phyloP scores from a whole-genome alignment of 2,113 vertebrate species.

The Malurus cyaneus region DNA sequence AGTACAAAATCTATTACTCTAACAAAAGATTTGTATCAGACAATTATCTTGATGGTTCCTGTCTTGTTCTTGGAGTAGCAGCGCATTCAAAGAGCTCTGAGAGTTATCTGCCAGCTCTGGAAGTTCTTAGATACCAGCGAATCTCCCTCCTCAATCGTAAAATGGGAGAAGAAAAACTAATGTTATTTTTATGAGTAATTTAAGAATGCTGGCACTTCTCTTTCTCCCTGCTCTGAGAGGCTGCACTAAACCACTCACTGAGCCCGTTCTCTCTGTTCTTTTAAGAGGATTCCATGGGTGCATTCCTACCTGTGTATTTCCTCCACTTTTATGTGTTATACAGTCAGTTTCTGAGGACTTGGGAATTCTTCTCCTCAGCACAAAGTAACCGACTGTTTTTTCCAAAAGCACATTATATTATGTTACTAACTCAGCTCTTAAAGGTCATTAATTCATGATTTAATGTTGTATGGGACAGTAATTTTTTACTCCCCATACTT shows the following conservation, averaged over 20 bases:
- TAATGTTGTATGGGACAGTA: neutral
- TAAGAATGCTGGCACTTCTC: slow-evolving; percentile 21
- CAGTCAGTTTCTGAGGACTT: neutral
- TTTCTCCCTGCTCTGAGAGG: neutral
- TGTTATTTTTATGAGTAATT: slow-evolving; percentile 62
- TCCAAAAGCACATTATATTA: neutral
- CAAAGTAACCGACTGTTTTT: neutral
- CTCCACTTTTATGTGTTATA: neutral
- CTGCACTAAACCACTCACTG: slow-evolving; percentile 22
- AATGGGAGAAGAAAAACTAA: slow-evolving; percentile 48
- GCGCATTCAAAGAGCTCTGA: slow-evolving; percentile 17
- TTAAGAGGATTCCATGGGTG: neutral
- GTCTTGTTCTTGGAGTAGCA: slow-evolving; percentile 57
- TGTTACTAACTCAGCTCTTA: neutral
- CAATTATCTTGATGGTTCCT: slow-evolving; percentile 65
- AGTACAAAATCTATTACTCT: slow-evolving; percentile 60
- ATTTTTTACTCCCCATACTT: neutral
- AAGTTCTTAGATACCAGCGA: slow-evolving; percentile 47
- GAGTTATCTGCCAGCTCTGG: slow-evolving; percentile 58
- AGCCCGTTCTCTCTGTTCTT: neutral
- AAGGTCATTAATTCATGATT: neutral
- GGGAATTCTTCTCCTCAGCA: neutral
- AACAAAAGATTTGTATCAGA: slow-evolving; percentile 67
- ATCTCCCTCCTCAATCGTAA: slow-evolving; percentile 42
- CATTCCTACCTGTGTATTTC: neutral